Conservation (phyloP, 2,888 invertebrate species). For the Argyra leucocephala region DNA sequence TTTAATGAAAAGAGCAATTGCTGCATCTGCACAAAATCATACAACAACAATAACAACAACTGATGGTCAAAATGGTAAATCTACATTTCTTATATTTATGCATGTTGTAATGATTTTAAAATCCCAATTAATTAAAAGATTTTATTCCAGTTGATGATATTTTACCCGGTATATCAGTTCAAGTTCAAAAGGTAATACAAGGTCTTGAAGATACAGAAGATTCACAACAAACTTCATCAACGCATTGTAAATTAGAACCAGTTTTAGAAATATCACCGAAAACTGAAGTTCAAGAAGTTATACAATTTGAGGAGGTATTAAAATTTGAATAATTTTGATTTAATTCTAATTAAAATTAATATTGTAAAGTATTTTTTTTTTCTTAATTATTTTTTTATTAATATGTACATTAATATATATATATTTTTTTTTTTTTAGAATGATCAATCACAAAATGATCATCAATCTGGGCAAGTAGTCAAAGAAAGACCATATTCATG, state of each 20-base stretch:
- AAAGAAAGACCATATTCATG: constrained; percentile 74
- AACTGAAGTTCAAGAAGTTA: constrained; percentile 42
- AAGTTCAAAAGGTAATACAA: constrained; percentile 45
- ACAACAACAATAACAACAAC: constrained; percentile 36
- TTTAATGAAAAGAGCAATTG: constrained; percentile 63
- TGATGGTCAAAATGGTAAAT: constrained; percentile 37
- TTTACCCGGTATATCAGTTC: constrained; percentile 44
- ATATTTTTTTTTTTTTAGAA: background rate
- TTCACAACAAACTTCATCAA: constrained; percentile 43
- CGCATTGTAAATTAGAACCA: constrained; percentile 43
- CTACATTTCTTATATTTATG: constrained; percentile 10
- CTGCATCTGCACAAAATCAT: constrained; percentile 50
- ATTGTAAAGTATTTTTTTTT: background rate
- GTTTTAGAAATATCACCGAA: constrained; percentile 44
- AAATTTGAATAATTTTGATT: no score
- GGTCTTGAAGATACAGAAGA: constrained; percentile 44
- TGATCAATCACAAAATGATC: constrained; percentile 33
- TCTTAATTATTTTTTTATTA: background rate
- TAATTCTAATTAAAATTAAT: no score
- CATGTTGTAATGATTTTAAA: background rate
- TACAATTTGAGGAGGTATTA: constrained; percentile 19
- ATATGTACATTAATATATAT: background rate
- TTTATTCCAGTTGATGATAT: constrained; percentile 33
- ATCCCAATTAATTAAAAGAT: constrained; percentile 2
- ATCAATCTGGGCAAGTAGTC: constrained; percentile 39